Evolutionary conservation across 2,113 vertebrate species (phyloP), one percentile per base, ranked within the genome.

Genomic region (Speoplatyrhinus poulsoni): DNA sequence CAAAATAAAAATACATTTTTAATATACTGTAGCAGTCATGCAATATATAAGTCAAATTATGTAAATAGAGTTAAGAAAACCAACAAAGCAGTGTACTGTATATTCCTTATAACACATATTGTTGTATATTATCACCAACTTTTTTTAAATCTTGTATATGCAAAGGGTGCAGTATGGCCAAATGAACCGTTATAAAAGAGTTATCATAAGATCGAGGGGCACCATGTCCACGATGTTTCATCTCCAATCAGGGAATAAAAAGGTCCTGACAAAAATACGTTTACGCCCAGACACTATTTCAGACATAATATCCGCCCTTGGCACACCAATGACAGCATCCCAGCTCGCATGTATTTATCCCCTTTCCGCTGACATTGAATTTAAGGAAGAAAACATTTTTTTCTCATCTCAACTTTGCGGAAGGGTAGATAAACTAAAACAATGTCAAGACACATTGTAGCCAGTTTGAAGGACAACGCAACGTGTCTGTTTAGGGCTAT

Each of bases 271-370:
- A 93, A 90, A 93, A 90, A 79, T 85, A 84, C 89, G 92, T 90
- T 91, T 85, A 93, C 93, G 72, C 92, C 89, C 90, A 94, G 92
- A 92, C 93, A 87, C 91, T 86, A 82, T 91, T 90, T 89, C 90
- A 94, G 92, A 90, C 93, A 94, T 87, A 92, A 93, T 91, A 92
- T 93, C 91, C 88, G 82, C 87, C 91, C 84, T 75, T 88, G 90
- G 91, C 93, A 90, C 89, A 87, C 88, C 89, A 91, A 90, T 91
- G 76, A 92, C 82, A 79, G 82, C 83, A 89, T 73, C 83, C 85
- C 76, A 69, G 71, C 83, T 75, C 60, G 6, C 77, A 76, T 86
- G 77, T 88, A 88, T 85, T 90, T 90, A 85, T 84, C 82, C 76
- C 60, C 68, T 65, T 84, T 85, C 82, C 69, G 70, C 68, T 72